These are phyloP conservation scores for Tinea trinotella DNA, from an alignment of 2,888 invertebrate species.

Conservation along the genomic window DNA sequence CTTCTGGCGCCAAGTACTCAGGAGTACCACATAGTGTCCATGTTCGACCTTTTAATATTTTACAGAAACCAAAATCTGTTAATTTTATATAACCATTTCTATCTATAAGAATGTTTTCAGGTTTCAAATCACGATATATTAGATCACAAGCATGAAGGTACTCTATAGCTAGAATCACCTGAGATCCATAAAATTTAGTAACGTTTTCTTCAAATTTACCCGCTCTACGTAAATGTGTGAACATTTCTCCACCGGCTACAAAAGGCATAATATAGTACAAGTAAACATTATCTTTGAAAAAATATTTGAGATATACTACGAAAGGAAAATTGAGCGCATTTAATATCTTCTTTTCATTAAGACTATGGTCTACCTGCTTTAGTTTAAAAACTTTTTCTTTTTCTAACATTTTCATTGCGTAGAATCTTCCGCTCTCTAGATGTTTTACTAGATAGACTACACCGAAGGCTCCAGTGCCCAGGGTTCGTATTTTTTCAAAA, in stretches of 20 bases:
- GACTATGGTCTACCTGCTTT: constrained; percentile 90
- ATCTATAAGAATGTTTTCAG: constrained; percentile 92
- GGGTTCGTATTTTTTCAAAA: constrained; percentile 80
- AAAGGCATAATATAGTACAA: constrained; percentile 88
- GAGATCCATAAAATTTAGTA: constrained; percentile 90
- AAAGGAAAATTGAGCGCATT: constrained; percentile 91
- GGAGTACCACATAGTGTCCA: constrained; percentile 97
- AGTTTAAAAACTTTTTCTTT: constrained; percentile 89
- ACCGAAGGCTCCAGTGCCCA: constrained; percentile 94
- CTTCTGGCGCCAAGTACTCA: constrained; percentile 96
- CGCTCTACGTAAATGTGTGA: constrained; percentile 78
- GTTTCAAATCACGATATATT: constrained; percentile 92
- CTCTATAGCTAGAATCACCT: constrained; percentile 90
- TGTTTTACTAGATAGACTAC: constrained; percentile 82
- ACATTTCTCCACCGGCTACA: constrained; percentile 90
- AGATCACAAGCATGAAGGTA: constrained; percentile 91
- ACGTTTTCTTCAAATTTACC: constrained; percentile 81
- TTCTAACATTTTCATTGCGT: constrained; percentile 91
- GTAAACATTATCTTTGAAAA: constrained; percentile 89
- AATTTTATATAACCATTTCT: constrained; percentile 84
- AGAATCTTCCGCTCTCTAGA: constrained; percentile 71
- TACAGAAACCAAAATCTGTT: constrained; percentile 96
- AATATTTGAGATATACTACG: constrained; percentile 86
- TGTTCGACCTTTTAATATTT: constrained; percentile 81
- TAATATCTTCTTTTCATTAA: constrained; percentile 91